Evolutionary conservation across 2,888 invertebrate species (phyloP), one percentile per base, ranked within the genome.

Genomic region (Mechanitis messenoides): DNA sequence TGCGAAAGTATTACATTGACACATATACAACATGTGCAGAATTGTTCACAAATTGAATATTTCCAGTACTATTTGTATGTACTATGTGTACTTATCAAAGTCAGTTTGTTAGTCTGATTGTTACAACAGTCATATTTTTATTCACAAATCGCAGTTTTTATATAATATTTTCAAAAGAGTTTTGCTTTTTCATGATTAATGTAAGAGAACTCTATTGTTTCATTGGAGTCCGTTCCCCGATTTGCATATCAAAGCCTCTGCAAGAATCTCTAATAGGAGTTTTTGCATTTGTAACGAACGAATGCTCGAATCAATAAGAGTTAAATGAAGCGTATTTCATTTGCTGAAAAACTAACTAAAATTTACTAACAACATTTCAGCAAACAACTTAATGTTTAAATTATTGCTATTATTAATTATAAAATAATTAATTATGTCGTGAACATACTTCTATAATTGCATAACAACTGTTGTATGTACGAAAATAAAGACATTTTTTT

Each of bases 221-320:
- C 76, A 76, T 80, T 81, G 80, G 77, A 79, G 72, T 71, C 68
- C 59, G 68, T 71, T 69, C 69, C 64, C 61, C 53, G 66, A 86
- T 87, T 87, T 83, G 78, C 85, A 85, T 87, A 79, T 76, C 80
- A 87, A 87, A 87, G 81, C 74, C 69, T 64, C 70, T 74, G 71
- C 76, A 74, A 74, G 78, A 83, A 79, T 81, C 75, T 78, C 77
- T 81, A 78, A 85, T 81, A 81, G 77, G 83, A 84, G 80, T 84
- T 85, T 86, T 84, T 80, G 85, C 83, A 87, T 85, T 80, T 67
- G 74, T 87, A 86, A 86, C 82, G 83, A 87, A 83, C 80, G 79
- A 68, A 42, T 11, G 7, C 75, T 73, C 74, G 73, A 81, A 83
- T 84, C 82, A 75, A 84, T 84, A 75, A 70, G 75, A 78, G 78